These are phyloP conservation scores for Rhinoraja longicauda DNA, from an alignment of 2,797 vertebrate species.

Conservation along the genomic window DNA sequence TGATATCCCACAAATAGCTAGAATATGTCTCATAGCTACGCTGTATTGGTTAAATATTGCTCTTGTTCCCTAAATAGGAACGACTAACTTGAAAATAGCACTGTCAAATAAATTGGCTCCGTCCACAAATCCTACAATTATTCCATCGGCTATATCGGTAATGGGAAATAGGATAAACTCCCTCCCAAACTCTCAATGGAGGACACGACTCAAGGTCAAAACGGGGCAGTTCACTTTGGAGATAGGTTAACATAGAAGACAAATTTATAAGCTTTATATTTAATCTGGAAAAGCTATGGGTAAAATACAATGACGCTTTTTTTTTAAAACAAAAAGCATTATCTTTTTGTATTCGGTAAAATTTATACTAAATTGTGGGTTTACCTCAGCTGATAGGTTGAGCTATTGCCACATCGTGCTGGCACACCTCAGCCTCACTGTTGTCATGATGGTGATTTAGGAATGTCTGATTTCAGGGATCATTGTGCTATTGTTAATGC, in stretches of 20 bases:
- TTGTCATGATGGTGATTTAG: not conserved
- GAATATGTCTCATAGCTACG: not conserved
- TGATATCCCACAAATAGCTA: conserved; percentile 17
- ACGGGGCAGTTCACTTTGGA: not conserved
- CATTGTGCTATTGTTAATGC: not conserved
- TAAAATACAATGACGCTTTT: not conserved
- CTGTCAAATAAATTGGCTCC: not conserved
- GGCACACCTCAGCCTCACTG: not conserved
- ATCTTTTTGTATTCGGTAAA: not conserved
- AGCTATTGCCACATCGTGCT: not conserved
- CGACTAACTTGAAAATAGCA: not conserved
- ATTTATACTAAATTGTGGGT: not conserved
- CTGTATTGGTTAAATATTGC: not conserved
- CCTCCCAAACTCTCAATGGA: not conserved
- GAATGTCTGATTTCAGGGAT: not conserved
- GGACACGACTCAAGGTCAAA: not conserved
- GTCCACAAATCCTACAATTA: not conserved
- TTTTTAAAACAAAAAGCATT: conserved; percentile 6
- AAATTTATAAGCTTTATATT: not conserved
- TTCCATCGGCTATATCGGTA: not conserved
- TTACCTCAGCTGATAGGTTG: not conserved
- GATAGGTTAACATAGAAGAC: not conserved
- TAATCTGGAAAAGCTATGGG: not conserved
- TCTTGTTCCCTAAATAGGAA: not conserved
- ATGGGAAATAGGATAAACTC: not conserved